phyloP scores from a whole-genome alignment of 2,113 vertebrate species.

The Centropristis striata region DNA sequence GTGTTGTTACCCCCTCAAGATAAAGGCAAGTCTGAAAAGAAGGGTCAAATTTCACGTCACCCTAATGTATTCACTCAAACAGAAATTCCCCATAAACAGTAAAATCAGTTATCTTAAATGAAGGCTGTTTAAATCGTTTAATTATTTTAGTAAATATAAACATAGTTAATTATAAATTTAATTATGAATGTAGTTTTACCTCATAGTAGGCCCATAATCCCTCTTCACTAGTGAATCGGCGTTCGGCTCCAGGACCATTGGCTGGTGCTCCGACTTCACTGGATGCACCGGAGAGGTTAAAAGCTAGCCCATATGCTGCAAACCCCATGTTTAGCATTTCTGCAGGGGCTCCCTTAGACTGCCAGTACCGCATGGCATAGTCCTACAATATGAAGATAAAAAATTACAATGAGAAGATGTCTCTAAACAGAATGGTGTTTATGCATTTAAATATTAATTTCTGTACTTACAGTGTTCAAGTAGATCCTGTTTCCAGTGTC shows the following conservation, averaged over 20 bases:
- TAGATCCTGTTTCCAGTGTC: conserved; percentile 54
- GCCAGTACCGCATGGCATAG: conserved; percentile 82
- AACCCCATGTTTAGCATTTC: conserved; percentile 85
- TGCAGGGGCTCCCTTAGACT: conserved; percentile 72
- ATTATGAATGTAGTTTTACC: conserved; percentile 59
- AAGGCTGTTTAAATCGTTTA: too few species aligned
- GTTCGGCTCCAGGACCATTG: conserved; percentile 67
- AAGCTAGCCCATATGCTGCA: conserved; percentile 83
- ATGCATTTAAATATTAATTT: background rate
- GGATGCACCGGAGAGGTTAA: conserved; percentile 64
- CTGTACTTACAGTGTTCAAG: conserved; percentile 76
- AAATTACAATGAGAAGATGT: background rate
- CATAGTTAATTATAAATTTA: background rate
- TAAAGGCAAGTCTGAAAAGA: conserved; percentile 82
- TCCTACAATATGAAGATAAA: conserved; percentile 63
- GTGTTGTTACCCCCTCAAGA: conserved; percentile 50
- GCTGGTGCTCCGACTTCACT: conserved; percentile 65
- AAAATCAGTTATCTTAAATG: background rate
- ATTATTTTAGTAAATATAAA: too few species aligned
- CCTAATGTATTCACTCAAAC: background rate
- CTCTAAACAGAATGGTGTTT: background rate
- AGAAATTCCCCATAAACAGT: background rate
- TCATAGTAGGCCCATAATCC: conserved; percentile 87
- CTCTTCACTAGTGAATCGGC: conserved; percentile 77
- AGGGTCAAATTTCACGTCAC: background rate